These are phyloP conservation scores for Echinarachnius parma DNA, from an alignment of 53 echinoderm and acorn worm species.

Conservation along the genomic window DNA sequence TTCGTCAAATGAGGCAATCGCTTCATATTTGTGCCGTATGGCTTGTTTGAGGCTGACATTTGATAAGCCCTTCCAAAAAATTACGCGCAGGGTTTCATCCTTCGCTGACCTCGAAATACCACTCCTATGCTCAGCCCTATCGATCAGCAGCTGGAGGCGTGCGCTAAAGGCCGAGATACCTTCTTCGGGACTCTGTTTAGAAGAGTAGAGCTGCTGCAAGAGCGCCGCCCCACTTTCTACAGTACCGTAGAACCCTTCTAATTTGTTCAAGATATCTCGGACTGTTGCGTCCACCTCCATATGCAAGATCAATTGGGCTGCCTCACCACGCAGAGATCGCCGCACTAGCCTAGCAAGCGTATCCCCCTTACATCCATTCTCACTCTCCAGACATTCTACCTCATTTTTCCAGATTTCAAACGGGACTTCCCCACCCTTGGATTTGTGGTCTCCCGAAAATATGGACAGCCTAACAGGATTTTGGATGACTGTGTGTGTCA, in stretches of 20 bases:
- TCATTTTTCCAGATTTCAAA: slow-evolving; percentile 46
- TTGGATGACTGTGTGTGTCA: no score
- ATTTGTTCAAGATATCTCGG: slow-evolving; percentile 4
- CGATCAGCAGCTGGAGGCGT: slow-evolving; percentile 14
- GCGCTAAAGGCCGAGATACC: no score
- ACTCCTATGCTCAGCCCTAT: slow-evolving; percentile 23
- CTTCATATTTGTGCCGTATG: slow-evolving; percentile 39
- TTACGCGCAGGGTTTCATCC: slow-evolving; percentile 37
- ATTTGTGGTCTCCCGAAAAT: slow-evolving; percentile 33
- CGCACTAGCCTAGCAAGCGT: slow-evolving; percentile 13
- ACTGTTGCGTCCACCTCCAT: slow-evolving; percentile 25
- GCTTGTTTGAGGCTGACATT: slow-evolving; percentile 29
- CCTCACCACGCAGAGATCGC: slow-evolving; percentile 38
- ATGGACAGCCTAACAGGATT: slow-evolving; percentile 19
- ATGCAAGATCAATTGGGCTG: slow-evolving; percentile 22
- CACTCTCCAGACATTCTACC: slow-evolving; percentile 13
- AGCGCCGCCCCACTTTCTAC: slow-evolving; percentile 41
- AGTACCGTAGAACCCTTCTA: slow-evolving; percentile 48
- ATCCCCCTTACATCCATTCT: neutral
- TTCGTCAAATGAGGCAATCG: slow-evolving; percentile 12
- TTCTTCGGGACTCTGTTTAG: no score
- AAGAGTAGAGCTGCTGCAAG: slow-evolving; percentile 46
- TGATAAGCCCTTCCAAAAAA: slow-evolving; percentile 47
- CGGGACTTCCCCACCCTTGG: slow-evolving; percentile 35
- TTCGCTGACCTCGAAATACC: slow-evolving; percentile 23